phyloP scores from a whole-genome alignment of 2,797 vertebrate genomes.

The Podargus strigoides region DNA sequence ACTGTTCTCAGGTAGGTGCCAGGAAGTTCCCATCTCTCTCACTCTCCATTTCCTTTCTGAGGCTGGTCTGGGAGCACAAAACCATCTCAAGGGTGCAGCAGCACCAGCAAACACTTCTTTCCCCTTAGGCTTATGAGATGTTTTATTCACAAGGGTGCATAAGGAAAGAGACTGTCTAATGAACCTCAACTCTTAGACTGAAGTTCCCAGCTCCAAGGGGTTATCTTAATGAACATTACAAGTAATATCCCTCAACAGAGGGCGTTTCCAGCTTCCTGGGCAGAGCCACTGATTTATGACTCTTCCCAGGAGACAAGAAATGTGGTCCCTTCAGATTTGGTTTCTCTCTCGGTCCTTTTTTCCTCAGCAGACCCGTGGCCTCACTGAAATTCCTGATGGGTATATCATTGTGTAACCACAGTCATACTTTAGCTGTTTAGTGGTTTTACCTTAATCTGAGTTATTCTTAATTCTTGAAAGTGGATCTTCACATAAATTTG shows the following conservation, averaged over 20 bases:
- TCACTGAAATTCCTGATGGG: not conserved
- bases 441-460: not conserved
- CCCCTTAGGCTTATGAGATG: not conserved
- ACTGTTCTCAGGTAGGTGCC: not conserved
- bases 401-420: not conserved
- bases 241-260: not conserved
- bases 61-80: not conserved
- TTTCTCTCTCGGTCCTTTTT: not conserved
- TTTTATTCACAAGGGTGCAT: not conserved
- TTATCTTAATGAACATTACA: not conserved
- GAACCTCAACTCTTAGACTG: not conserved
- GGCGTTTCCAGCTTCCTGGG: not conserved
- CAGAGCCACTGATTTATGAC: not conserved
- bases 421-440: not conserved
- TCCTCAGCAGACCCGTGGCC: not conserved
- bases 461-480: not conserved
- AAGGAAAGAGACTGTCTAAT: not conserved
- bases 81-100: not conserved
- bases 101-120: not conserved
- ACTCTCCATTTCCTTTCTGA: not conserved
- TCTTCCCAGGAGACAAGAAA: not conserved
- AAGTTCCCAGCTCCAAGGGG: not conserved
- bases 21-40: not conserved
- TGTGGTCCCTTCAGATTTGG: not conserved
- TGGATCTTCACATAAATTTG: not conserved